phyloP scores from a whole-genome alignment of 2,113 vertebrate genomes.

The Phaethornis superciliosus region DNA sequence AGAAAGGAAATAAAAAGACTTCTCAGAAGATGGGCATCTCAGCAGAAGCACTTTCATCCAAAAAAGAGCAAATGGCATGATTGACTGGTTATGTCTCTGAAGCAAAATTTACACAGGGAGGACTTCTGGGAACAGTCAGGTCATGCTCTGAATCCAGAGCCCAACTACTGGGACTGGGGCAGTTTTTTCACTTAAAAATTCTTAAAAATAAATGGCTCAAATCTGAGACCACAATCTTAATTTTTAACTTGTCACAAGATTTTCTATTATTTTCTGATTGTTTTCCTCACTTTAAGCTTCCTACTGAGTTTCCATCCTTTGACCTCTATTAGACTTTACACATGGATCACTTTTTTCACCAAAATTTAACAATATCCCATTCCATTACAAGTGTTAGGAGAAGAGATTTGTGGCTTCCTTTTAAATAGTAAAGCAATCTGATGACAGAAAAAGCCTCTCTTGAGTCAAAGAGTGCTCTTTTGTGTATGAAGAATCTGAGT shows the following conservation, averaged over 20 bases:
- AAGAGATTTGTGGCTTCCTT: background rate
- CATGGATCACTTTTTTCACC: background rate
- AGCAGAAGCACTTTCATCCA: background rate
- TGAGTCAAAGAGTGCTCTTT: background rate
- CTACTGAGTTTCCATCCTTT: background rate
- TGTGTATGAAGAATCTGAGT: background rate
- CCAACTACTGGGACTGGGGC: accelerated
- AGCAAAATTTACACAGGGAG: background rate
- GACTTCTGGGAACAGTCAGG: background rate
- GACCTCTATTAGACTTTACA: background rate
- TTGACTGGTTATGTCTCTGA: background rate
- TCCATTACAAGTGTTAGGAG: background rate
- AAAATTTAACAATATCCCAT: background rate
- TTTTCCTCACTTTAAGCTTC: background rate
- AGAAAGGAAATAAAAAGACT: background rate
- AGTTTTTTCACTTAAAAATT: background rate
- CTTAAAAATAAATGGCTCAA: background rate
- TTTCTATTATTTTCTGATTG: background rate
- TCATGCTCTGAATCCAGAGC: background rate
- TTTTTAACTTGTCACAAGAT: background rate
- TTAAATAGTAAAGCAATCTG: background rate
- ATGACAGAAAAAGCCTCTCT: background rate
- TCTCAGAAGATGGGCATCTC: background rate
- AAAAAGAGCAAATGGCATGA: background rate
- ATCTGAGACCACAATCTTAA: background rate